Conservation (phyloP, 2,797 vertebrate species). For the Leptodactylus fallax region DNA sequence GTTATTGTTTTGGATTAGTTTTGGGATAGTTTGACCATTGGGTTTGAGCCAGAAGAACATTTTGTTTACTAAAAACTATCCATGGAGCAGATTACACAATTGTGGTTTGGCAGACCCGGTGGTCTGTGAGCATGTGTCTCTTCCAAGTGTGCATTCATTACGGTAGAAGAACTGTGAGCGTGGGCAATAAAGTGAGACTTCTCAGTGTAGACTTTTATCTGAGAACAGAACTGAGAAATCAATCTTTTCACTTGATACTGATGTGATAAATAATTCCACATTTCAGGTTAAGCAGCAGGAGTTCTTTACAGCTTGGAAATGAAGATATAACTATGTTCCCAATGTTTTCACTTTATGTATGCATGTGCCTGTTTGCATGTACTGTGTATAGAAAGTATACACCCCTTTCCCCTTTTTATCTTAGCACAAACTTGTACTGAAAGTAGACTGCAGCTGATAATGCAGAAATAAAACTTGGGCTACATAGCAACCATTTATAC, state of each 20-base stretch:
- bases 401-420: no score
- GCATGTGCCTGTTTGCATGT: neutral
- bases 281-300: conserved; percentile 18
- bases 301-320: neutral
- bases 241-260: neutral
- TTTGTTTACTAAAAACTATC: conserved; percentile 60
- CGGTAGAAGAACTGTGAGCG: neutral
- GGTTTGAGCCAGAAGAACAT: conserved; percentile 22
- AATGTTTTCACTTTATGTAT: neutral
- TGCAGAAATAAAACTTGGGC: no score
- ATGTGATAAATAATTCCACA: neutral
- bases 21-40: conserved; percentile 43
- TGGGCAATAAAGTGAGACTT: neutral
- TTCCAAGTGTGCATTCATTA: conserved; percentile 31
- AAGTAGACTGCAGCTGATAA: no score
- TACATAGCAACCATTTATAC: no score
- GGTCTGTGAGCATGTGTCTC: conserved; percentile 34
- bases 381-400: neutral
- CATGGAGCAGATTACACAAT: conserved; percentile 47
- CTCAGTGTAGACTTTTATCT: conserved; percentile 11
- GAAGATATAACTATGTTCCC: neutral
- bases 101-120: conserved; percentile 50
- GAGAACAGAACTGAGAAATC: neutral
- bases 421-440: no score
- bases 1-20: conserved; percentile 45